phyloP scores from a whole-genome alignment of 2,888 invertebrate genomes.

The Drosophila affinis region DNA sequence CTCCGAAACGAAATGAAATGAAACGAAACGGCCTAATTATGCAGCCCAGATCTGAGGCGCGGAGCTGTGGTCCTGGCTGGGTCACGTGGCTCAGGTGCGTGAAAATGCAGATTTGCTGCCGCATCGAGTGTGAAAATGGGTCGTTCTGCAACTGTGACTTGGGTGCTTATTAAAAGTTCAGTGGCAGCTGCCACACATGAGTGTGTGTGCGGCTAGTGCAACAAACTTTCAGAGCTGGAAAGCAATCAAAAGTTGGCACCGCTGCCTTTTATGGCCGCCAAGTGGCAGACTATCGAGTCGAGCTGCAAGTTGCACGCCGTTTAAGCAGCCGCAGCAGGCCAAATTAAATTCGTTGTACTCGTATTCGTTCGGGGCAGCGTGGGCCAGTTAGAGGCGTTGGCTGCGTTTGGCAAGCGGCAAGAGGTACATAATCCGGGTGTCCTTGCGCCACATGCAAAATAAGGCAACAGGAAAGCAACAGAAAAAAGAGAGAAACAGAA shows the following conservation, averaged over 20 bases:
- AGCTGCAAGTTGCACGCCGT: slow-evolving; percentile 1
- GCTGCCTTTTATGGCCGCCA: slow-evolving; percentile 31
- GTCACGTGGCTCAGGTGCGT: slow-evolving; percentile 22
- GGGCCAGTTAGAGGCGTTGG: slow-evolving; percentile 55
- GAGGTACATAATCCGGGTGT: slow-evolving; percentile 35
- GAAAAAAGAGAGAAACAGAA: slow-evolving; percentile 15
- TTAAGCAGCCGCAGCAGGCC: slow-evolving; percentile 19
- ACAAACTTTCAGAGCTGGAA: slow-evolving; percentile 15
- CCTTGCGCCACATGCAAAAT: slow-evolving; percentile 66
- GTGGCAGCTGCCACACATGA: slow-evolving; percentile 18
- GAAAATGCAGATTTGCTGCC: slow-evolving; percentile 8
- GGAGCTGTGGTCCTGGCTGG: slow-evolving; percentile 2
- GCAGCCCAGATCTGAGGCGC: neutral
- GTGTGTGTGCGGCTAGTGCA: slow-evolving; percentile 22
- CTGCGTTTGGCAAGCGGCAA: slow-evolving; percentile 32
- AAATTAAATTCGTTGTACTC: neutral
- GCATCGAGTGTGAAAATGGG: slow-evolving; percentile 21
- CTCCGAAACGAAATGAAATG: slow-evolving; percentile 6
- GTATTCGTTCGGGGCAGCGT: slow-evolving; percentile 1
- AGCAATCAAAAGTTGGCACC: slow-evolving; percentile 43
- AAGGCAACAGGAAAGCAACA: slow-evolving; percentile 24
- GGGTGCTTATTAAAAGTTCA: slow-evolving; percentile 60
- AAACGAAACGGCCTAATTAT: slow-evolving; percentile 37
- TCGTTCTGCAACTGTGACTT: slow-evolving; percentile 21
- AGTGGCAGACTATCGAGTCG: slow-evolving; percentile 33